Percentiles rank a stretch among this genome's conserved stretches.
phyloP scores from a whole-genome alignment of 2,888 invertebrate species.

The Aleiodes alternator region DNA sequence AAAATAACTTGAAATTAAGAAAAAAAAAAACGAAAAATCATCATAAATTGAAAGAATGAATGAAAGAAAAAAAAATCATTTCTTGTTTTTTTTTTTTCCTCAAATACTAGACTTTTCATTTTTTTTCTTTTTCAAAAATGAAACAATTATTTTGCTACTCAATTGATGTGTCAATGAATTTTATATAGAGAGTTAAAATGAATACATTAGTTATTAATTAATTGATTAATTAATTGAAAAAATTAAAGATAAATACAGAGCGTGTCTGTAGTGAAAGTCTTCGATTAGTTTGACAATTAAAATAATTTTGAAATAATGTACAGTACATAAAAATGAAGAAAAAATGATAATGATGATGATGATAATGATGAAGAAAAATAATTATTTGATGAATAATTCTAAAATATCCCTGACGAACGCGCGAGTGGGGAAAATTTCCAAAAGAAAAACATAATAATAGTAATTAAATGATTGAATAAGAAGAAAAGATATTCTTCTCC shows the following conservation, averaged over 20 bases:
- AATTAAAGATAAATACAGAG: slow-evolving; percentile 12
- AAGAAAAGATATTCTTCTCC: slow-evolving; percentile 1
- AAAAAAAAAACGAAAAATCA: not conserved
- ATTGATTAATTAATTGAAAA: too few species aligned
- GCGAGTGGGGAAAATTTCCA: too few species aligned
- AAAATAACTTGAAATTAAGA: not conserved
- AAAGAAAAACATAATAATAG: slow-evolving; percentile 2
- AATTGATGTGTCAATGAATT: slow-evolving; percentile 30
- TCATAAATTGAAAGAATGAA: not conserved
- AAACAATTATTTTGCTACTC: slow-evolving; percentile 16
- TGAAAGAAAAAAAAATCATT: too few species aligned
- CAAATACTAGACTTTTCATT: slow-evolving; percentile 23
- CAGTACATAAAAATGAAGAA: slow-evolving; percentile 25
- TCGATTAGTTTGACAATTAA: slow-evolving; percentile 30
- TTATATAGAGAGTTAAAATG: slow-evolving; percentile 27
- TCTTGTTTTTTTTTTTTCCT: not conserved
- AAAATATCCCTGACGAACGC: too few species aligned
- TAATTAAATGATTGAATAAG: slow-evolving; percentile 7
- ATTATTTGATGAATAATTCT: too few species aligned
- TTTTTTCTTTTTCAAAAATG: slow-evolving; percentile 1
- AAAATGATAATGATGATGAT: not conserved
- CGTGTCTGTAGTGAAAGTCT: slow-evolving; percentile 32
- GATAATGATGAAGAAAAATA: slow-evolving; percentile 3
- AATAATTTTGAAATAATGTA: slow-evolving; percentile 19
- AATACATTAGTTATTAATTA: slow-evolving; percentile 24